A percentile compares a stretch with the other conserved stretches of the same genome.
Conservation (phyloP, 2,888 invertebrate genomes). For the Nemotelus pantherinus region DNA sequence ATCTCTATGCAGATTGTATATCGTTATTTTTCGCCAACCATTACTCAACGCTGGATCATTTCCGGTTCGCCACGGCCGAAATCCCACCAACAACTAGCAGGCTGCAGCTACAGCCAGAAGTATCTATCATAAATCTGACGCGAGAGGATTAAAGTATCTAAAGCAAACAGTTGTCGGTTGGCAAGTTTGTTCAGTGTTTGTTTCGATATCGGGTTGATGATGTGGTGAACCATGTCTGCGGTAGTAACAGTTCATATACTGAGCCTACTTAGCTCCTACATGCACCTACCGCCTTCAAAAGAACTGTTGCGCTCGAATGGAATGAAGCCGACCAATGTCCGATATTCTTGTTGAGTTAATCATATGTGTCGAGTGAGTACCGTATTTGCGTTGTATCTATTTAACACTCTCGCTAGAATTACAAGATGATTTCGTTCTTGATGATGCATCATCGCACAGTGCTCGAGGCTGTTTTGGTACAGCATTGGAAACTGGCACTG, state of each 20-base stretch:
- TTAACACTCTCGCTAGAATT: neutral
- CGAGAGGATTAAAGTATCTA: neutral
- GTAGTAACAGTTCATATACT: no score
- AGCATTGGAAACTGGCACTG: neutral
- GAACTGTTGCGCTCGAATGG: no score
- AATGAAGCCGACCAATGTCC: neutral
- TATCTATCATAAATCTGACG: neutral
- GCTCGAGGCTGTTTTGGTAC: no score
- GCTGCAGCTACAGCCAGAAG: neutral
- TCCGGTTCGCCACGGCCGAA: constrained; percentile 3
- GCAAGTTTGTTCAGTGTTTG: no score
- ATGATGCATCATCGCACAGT: no score
- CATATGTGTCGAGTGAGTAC: neutral
- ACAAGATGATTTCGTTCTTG: no score
- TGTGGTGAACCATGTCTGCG: no score
- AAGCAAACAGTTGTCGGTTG: no score
- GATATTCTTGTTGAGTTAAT: neutral
- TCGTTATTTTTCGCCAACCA: constrained; percentile 15
- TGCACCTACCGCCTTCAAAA: no score
- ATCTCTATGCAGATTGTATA: neutral
- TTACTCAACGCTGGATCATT: constrained; percentile 21
- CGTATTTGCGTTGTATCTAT: neutral
- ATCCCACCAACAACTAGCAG: no score
- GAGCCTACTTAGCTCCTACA: no score
- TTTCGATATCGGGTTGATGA: no score